Evolutionary conservation across 2,888 invertebrate species (phyloP).

Genomic region (Stenichneumon culpator): DNA sequence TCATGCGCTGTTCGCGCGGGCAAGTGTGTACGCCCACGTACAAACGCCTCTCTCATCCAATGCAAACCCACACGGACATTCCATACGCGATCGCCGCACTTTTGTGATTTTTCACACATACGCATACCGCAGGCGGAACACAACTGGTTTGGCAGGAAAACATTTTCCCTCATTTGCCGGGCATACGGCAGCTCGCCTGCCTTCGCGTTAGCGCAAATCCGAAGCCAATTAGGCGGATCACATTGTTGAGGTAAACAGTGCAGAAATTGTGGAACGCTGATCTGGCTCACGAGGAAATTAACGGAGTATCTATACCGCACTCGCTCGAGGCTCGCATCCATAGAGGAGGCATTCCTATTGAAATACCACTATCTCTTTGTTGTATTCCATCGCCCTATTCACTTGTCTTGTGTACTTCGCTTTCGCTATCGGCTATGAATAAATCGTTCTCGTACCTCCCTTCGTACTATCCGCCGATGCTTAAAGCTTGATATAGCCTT

Average conservation of each 20-base stretch:
- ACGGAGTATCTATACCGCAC: background rate
- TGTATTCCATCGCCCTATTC: background rate
- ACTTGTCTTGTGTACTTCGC: background rate
- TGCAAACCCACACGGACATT: background rate
- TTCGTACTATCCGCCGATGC: background rate
- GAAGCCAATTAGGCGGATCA: conserved; percentile 63
- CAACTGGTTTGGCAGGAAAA: conserved; percentile 38
- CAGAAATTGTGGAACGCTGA: conserved; percentile 22
- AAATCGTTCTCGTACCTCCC: background rate
- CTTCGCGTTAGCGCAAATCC: conserved; percentile 52
- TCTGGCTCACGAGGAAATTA: conserved; percentile 36
- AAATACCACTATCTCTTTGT: background rate
- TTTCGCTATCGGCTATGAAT: background rate
- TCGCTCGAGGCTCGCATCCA: background rate
- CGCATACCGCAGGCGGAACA: conserved; percentile 6
- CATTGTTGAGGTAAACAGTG: conserved; percentile 63
- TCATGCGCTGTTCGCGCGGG: conserved; percentile 7
- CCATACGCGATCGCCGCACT: conserved; percentile 23
- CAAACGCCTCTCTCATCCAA: conserved; percentile 38
- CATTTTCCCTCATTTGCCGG: conserved; percentile 57
- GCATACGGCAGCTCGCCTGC: conserved; percentile 12
- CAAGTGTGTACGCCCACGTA: too few relatives aligned
- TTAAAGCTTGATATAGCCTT: background rate
- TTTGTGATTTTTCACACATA: conserved; percentile 22
- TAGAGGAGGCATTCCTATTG: background rate